Base-by-base conservation (phyloP, 2,797 vertebrate genomes). In the Tinamus major region DNA sequence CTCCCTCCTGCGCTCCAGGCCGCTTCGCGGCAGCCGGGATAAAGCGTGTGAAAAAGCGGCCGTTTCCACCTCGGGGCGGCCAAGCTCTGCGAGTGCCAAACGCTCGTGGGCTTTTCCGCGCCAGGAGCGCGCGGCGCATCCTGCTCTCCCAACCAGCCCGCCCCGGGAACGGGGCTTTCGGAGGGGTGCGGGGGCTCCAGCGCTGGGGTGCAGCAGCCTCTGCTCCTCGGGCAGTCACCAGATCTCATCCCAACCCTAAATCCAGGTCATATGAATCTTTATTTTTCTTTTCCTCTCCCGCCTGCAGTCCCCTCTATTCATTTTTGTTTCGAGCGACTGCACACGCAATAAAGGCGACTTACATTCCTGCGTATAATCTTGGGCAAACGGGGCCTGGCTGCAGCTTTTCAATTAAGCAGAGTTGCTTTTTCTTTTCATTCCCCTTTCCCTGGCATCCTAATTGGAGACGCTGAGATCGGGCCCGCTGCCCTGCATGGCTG, bases 251-350 rank as follows among this genome's bases (percentile, higher is more conserved):
- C 81, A 53, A 7, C 80, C 78, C 85, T 31, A 44, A 63, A 90
- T 71, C 64, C 92, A 80, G 58, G 85, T 92, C 89, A 14, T 59
- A 37, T 64, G 92, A 90, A 89, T 65, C 96, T 91, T 88, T 78
- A 39, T 90, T 94, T 94, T 80, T 35, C 79, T 8, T 70, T 63
- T 74, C 76, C 71, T 51, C 58, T 88, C 93, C 90, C 2, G 21
- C 84, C 56, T 71, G 48, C 70, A 35, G 72, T 11, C 82, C 39
- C 33, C 90, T 82, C 96, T 71, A 10, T 93, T 96, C 31, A 29
- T 59, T 94, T 80, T 72, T 90, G 95, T 96, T 92, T 95, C 94
- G 62, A 93, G 84, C 13, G 59, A 95, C 71, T 87, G 95, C 92
- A 55, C 85, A 55, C 35, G 16, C 95, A 94, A 85, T 83, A 74